A percentile compares a stretch with the other conserved stretches of the same genome.
phyloP scores from a whole-genome alignment of 2,888 invertebrate genomes.

The Leucoma salicis region DNA sequence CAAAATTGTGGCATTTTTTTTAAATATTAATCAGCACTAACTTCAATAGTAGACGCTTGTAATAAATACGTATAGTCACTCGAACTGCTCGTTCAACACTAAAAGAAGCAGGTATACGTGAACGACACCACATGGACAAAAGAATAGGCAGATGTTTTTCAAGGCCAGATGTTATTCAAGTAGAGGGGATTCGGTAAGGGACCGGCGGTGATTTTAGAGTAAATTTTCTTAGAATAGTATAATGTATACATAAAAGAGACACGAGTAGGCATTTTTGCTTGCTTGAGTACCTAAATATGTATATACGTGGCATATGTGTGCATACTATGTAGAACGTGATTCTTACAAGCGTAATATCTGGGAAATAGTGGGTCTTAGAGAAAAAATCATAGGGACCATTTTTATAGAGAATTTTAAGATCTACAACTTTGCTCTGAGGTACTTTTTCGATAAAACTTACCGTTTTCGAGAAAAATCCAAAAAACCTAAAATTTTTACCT shows the following conservation, averaged over 20 bases:
- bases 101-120: slow-evolving; percentile 5
- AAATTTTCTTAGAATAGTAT: slow-evolving; percentile 14
- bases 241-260: slow-evolving; percentile 9
- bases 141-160: slow-evolving; percentile 14
- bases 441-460: slow-evolving; percentile 20
- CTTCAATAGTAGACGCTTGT: slow-evolving; percentile 2
- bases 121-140: slow-evolving; percentile 9
- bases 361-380: slow-evolving; percentile 3
- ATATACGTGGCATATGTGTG: slow-evolving; percentile 4
- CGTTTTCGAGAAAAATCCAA: slow-evolving; percentile 20
- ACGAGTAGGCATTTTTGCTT: slow-evolving; percentile 13
- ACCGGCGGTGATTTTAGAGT: slow-evolving; percentile 9
- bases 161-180: slow-evolving; percentile 13
- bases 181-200: slow-evolving; percentile 11
- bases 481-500: slow-evolving; percentile 17
- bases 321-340: slow-evolving; percentile 8
- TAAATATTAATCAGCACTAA: slow-evolving; percentile 8
- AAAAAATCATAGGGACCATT: slow-evolving; percentile 1
- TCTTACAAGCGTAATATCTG: slow-evolving; percentile 4
- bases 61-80: slow-evolving; percentile 9
- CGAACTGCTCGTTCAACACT: slow-evolving; percentile 6
- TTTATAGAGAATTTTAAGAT: slow-evolving; percentile 5
- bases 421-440: slow-evolving; percentile 8
- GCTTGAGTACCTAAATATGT: slow-evolving; percentile 9
- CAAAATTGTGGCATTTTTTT: slow-evolving; percentile 8